Percentiles rank a stretch among this genome's conserved stretches.
These are phyloP conservation scores for Rhimphoctona megacephalus DNA, from an alignment of 2,888 invertebrate genomes.

Conservation along the genomic window DNA sequence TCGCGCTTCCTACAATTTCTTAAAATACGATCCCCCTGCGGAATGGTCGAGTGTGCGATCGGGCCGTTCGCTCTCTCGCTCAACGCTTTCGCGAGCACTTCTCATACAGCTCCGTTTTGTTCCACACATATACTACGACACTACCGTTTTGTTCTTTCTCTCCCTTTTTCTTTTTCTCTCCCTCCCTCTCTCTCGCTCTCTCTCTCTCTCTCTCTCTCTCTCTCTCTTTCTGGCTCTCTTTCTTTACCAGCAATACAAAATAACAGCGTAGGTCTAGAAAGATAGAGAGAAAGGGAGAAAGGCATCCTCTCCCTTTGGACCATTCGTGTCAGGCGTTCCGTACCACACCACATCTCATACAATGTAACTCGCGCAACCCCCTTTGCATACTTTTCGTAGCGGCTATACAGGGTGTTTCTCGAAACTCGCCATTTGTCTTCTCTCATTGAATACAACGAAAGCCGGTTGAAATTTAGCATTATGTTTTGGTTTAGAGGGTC, in stretches of 20 bases:
- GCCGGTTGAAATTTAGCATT: conserved; percentile 17
- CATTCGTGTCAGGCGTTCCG: conserved; percentile 65
- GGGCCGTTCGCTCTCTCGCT: conserved; percentile 43
- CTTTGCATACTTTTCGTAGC: conserved; percentile 26
- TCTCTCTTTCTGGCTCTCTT: conserved; percentile 38
- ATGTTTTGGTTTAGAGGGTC: conserved; percentile 19
- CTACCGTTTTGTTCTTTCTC: conserved; percentile 42
- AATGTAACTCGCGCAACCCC: conserved; percentile 69
- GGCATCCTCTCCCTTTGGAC: conserved; percentile 63
- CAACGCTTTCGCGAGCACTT: conserved; percentile 72
- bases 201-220: conserved; percentile 43
- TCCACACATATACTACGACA: conserved; percentile 32
- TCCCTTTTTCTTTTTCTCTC: conserved; percentile 22
- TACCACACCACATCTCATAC: conserved; percentile 64
- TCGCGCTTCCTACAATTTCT: conserved; percentile 80
- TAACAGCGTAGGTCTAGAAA: conserved; percentile 23
- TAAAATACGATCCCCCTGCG: conserved; percentile 80
- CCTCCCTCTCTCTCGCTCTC: conserved; percentile 40
- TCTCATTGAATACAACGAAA: neutral
- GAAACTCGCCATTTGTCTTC: conserved; percentile 21
- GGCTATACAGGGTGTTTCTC: conserved; percentile 34
- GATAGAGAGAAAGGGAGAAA: neutral
- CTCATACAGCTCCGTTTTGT: conserved; percentile 71
- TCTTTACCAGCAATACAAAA: conserved; percentile 47
- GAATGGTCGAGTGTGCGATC: conserved; percentile 71